Percentiles rank a stretch among this genome's conserved stretches.
These are phyloP conservation scores for Oophaga sylvatica DNA, from an alignment of 2,797 vertebrate species.

Conservation along the genomic window DNA sequence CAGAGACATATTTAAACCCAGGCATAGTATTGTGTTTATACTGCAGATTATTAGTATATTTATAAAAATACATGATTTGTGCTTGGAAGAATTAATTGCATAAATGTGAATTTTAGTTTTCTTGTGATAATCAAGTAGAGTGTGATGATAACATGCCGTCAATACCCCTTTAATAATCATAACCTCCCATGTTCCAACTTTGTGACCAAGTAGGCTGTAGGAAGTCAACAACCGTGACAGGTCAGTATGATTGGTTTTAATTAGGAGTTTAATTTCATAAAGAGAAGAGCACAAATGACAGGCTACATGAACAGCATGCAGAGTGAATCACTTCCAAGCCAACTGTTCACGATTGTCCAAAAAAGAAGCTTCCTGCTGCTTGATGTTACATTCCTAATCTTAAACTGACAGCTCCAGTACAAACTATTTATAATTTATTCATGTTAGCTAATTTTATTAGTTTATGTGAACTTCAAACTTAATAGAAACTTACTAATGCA, in stretches of 20 bases:
- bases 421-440: constrained; percentile 38
- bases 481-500: not conserved
- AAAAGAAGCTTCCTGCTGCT: constrained; percentile 54
- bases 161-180: constrained; percentile 20
- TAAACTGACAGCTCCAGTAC: constrained; percentile 16
- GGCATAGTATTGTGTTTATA: not conserved
- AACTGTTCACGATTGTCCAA: constrained; percentile 51
- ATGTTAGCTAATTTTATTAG: constrained; percentile 8
- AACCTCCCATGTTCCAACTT: constrained; percentile 21
- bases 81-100: not conserved
- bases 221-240: constrained; percentile 54
- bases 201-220: constrained; percentile 41
- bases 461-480: constrained; percentile 5
- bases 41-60: not conserved
- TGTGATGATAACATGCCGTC: constrained; percentile 29
- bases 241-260: constrained; percentile 57
- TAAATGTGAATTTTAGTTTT: not conserved
- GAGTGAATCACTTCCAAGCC: constrained; percentile 47
- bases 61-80: not conserved
- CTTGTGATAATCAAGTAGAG: not conserved
- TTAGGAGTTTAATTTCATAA: constrained; percentile 57
- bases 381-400: constrained; percentile 8
- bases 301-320: constrained; percentile 56
- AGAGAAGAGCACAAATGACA: constrained; percentile 57
- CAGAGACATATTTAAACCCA: too few species aligned